phyloP scores from a whole-genome alignment of 2,888 invertebrate genomes.

The Philopedon plagiatum region DNA sequence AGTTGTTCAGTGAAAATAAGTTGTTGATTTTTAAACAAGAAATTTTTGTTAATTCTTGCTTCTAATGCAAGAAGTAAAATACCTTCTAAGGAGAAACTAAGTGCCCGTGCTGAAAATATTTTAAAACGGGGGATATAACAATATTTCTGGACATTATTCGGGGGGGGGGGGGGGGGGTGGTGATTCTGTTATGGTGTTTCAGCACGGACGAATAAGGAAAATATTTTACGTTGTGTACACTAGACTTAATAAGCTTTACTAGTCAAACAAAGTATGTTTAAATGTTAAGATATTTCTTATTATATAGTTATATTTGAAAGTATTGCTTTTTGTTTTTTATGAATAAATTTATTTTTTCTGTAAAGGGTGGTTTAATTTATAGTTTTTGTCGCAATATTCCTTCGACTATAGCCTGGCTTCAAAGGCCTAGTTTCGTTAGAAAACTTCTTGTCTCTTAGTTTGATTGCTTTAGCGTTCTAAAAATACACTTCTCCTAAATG shows the following conservation, averaged over 20 bases:
- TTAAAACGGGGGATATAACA: neutral
- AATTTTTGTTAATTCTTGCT: slow-evolving; percentile 18
- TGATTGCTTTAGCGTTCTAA: too few relatives aligned
- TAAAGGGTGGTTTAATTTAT: slow-evolving; percentile 38
- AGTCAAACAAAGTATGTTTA: slow-evolving; percentile 65
- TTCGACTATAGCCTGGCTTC: too few relatives aligned
- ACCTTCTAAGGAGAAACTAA: slow-evolving; percentile 35
- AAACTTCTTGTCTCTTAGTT: too few relatives aligned
- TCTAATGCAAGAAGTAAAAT: slow-evolving; percentile 22
- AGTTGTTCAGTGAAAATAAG: neutral
- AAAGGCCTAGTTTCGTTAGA: too few relatives aligned
- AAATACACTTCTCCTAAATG: too few relatives aligned
- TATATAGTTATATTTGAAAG: slow-evolving; percentile 63
- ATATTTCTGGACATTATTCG: slow-evolving; percentile 11
- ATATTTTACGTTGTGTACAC: slow-evolving; percentile 63
- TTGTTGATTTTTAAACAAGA: slow-evolving; percentile 5
- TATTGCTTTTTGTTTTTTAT: slow-evolving; percentile 66
- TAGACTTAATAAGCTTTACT: slow-evolving; percentile 66
- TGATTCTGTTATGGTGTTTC: slow-evolving; percentile 1
- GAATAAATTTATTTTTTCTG: slow-evolving; percentile 68
- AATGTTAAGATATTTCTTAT: slow-evolving; percentile 66
- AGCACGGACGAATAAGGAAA: slow-evolving; percentile 36
- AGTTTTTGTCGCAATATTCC: neutral
- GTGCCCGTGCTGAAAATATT: slow-evolving; percentile 12
- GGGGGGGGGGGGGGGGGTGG: too few relatives aligned